phyloP scores from a whole-genome alignment of 2,113 vertebrate genomes.

The Ciconia boyciana region DNA sequence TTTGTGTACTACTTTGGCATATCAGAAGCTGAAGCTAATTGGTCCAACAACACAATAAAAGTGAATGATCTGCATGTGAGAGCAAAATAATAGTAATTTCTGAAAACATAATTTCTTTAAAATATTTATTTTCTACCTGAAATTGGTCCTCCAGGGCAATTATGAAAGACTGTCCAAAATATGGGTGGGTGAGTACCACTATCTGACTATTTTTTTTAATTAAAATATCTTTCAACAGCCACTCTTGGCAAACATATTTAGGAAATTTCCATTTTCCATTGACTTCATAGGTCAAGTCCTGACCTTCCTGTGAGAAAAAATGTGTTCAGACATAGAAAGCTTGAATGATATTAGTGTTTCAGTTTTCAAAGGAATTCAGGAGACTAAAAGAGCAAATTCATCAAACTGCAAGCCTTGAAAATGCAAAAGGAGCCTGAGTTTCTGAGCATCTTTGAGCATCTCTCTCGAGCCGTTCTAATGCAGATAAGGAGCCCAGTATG shows the following conservation, averaged over 20 bases:
- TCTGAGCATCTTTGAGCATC: neutral
- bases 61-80: neutral
- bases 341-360: neutral
- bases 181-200: neutral
- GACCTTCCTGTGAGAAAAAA: neutral
- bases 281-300: conserved; percentile 4
- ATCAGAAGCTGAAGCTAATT: conserved; percentile 29
- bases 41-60: neutral
- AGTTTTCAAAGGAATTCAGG: conserved; percentile 11
- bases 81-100: neutral
- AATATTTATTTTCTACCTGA: neutral
- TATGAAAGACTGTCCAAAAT: neutral
- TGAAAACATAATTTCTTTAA: neutral
- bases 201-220: neutral
- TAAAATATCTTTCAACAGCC: neutral
- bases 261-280: conserved; percentile 34
- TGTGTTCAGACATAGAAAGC: neutral
- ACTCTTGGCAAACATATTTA: neutral
- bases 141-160: neutral
- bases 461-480: neutral
- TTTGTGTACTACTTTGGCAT: neutral
- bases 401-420: neutral
- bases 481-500: neutral
- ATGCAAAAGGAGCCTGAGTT: neutral
- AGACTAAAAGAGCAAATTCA: neutral